Percentiles rank a stretch among this genome's conserved stretches.
Conservation (phyloP, 2,113 vertebrate genomes). For the Brienomyrus brachyistius region DNA sequence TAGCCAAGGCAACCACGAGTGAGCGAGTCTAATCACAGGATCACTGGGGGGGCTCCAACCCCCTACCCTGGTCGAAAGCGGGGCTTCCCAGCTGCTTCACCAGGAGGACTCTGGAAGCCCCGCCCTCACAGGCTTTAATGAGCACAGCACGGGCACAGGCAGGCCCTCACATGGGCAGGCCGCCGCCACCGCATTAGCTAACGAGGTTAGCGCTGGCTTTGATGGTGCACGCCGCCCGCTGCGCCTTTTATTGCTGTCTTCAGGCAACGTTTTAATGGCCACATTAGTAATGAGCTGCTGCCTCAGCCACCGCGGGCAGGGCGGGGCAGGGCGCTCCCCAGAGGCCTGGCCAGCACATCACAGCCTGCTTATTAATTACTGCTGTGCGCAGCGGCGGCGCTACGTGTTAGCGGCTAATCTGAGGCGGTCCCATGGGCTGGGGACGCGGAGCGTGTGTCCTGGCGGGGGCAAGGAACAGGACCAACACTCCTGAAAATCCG, state of each 20-base stretch:
- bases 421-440: slow-evolving; percentile 21
- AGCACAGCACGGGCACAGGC: slow-evolving; percentile 65
- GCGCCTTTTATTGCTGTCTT: slow-evolving; percentile 86
- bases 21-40: neutral
- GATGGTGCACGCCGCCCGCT: slow-evolving; percentile 80
- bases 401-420: slow-evolving; percentile 32
- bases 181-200: slow-evolving; percentile 72
- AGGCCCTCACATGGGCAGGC: slow-evolving; percentile 55
- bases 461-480: neutral
- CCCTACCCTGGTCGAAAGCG: neutral
- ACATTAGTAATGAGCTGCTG: slow-evolving; percentile 72
- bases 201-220: slow-evolving; percentile 87
- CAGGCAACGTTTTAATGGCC: slow-evolving; percentile 86
- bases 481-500: neutral
- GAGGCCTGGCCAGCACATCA: slow-evolving; percentile 61
- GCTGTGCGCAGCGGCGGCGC: slow-evolving; percentile 39
- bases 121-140: slow-evolving; percentile 55
- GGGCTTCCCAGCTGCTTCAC: neutral
- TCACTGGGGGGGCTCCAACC: neutral
- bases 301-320: slow-evolving; percentile 1
- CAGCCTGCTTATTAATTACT: slow-evolving; percentile 64
- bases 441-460: too few species aligned
- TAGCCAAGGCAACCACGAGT: neutral
- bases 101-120: neutral
- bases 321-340: slow-evolving; percentile 57